These are phyloP conservation scores for Catalaphyllia jardinei DNA, from an alignment of 64 coral and sea anemone genomes.

Conservation along the genomic window DNA sequence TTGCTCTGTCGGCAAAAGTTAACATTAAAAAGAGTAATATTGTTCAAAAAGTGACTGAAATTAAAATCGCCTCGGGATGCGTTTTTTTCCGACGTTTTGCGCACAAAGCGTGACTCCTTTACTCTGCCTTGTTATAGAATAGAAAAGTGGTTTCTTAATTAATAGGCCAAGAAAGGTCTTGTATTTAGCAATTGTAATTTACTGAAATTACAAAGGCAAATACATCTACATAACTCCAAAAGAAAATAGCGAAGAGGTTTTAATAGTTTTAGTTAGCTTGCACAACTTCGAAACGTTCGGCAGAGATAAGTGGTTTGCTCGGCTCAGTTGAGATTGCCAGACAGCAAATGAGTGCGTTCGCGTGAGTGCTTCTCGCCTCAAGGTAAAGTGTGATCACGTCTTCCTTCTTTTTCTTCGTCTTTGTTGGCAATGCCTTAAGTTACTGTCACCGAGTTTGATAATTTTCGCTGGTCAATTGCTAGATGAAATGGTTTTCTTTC, in stretches of 20 bases:
- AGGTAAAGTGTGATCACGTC: neutral
- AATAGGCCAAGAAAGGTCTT: neutral
- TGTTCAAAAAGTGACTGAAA: conserved; percentile 26
- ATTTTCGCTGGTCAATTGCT: neutral
- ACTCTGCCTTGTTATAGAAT: neutral
- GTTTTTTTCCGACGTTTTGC: neutral
- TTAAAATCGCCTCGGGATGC: conserved; percentile 15
- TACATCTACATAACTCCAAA: no score
- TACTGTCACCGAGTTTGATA: neutral
- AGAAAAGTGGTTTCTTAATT: neutral
- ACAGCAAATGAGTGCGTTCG: neutral
- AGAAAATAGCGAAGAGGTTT: no score
- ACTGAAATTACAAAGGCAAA: no score
- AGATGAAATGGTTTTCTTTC: neutral
- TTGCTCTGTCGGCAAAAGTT: conserved; percentile 11
- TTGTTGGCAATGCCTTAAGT: neutral
- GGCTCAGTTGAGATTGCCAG: neutral
- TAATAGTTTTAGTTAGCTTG: neutral
- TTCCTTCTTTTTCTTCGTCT: no score
- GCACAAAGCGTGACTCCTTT: neutral
- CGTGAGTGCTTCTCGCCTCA: neutral
- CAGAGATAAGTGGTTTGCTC: no score
- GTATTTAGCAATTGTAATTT: neutral
- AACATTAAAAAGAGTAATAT: conserved; percentile 18
- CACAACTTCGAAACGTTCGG: neutral